Base-by-base conservation (phyloP, 2,888 invertebrate species). In the Aquatica leii region DNA sequence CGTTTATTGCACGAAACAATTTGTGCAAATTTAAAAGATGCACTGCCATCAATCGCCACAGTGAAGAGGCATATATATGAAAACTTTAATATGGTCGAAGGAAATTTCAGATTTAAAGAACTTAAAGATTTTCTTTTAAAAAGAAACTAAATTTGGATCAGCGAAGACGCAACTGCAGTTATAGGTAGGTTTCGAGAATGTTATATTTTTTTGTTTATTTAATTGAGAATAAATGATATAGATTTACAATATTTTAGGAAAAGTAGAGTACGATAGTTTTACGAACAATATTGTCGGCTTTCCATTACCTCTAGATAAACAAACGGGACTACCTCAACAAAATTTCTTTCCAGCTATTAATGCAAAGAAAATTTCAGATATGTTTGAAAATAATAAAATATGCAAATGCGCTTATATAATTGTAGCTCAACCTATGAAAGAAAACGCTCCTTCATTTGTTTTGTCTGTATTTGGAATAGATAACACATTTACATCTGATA, bases 1-100 rank as follows among this genome's bases (percentile, higher is more conserved):
- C 14, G 54, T n/a, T 37, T 54, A 21, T 24, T 54, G 12, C 40
- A 54, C 21, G 54, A 54, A 54, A 54, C 54, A 18, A 20, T 54
- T 6, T 41, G 37, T 54, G 41, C 54, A 9, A 54, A 54, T 40
- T 37, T 54, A 18, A 24, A 24, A 24, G 2, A 24, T 24, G 6
- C 6, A 24, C 6, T 24, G 6, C 4, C 24, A 6, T 24, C 54
- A 40, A 54, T 54, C 14, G 20, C 54, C 11, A 54, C 54, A 18
- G 14, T 54, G n/a, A 40, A 21, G 5, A 35, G 54, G 2, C 15
- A 8, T 17, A 41, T 54, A 24, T 6, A 18, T n/a, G 14, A 31
- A 31, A 31, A 14, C n/a, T 11, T 6, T 31, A 21, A 50, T 31
- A 50, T 31, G 3, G 20, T 18, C 2, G 50, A 50, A 24, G 24